A percentile compares a stretch with the other conserved stretches of the same genome.
Conservation (phyloP, 2,113 vertebrate species). For the Hemiscyllium ocellatum region DNA sequence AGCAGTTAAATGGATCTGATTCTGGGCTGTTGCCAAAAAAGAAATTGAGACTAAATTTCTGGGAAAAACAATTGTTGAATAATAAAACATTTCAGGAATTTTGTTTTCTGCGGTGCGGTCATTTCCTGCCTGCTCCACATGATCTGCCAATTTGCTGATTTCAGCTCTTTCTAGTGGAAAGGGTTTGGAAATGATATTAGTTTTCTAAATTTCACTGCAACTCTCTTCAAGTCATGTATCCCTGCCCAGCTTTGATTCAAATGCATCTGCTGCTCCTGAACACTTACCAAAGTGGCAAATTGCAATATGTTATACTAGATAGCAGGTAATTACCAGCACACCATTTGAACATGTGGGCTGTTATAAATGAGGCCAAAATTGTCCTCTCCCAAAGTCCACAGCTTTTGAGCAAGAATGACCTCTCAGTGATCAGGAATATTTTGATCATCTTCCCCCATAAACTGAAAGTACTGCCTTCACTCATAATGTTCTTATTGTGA, state of each 20-base stretch:
- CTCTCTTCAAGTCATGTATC: background rate
- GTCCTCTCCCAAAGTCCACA: background rate
- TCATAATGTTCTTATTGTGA: background rate
- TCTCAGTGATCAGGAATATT: background rate
- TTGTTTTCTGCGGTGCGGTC: background rate
- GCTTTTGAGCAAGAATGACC: background rate
- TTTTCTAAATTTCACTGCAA: background rate
- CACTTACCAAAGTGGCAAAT: background rate
- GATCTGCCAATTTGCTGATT: background rate
- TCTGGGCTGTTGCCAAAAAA: slow-evolving; percentile 4
- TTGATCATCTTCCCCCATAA: background rate
- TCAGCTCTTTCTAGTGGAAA: background rate
- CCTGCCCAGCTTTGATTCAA: background rate
- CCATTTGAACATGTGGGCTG: background rate
- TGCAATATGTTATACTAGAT: background rate
- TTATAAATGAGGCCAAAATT: background rate
- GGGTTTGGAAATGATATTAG: background rate
- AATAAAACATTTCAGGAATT: slow-evolving; percentile 30
- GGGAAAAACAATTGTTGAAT: background rate
- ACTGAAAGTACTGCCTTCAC: background rate
- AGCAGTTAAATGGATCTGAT: background rate
- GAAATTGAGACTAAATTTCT: background rate
- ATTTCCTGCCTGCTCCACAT: background rate
- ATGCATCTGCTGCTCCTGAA: background rate
- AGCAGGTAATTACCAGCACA: background rate